These are phyloP conservation scores for Odocoileus hemionus DNA, from an alignment of 2,113 vertebrate genomes.

Conservation along the genomic window DNA sequence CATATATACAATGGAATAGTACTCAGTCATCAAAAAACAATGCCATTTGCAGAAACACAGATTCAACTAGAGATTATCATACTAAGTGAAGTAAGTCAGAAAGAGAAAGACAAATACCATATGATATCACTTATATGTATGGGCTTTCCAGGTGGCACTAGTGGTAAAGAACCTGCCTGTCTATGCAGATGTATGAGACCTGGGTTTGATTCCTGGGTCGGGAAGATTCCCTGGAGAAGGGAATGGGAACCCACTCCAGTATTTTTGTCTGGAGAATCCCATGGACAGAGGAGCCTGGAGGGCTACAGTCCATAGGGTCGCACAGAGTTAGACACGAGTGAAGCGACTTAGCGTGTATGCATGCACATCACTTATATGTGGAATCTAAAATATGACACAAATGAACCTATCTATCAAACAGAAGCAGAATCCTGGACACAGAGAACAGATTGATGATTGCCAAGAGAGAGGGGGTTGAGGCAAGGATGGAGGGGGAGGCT, in stretches of 20 bases:
- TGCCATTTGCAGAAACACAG: neutral
- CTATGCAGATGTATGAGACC: neutral
- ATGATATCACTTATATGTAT: neutral
- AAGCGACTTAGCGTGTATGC: neutral
- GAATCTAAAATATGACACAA: neutral
- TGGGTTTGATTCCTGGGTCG: neutral
- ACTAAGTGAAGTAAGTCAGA: neutral
- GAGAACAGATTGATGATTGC: neutral
- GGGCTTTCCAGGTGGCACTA: neutral
- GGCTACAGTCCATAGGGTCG: rapidly evolving
- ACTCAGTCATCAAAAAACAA: neutral
- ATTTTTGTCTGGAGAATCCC: neutral
- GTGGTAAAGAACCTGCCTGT: neutral
- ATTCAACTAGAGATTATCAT: neutral
- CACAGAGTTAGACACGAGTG: neutral
- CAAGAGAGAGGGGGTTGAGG: neutral
- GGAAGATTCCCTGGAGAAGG: neutral
- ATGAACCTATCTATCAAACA: neutral
- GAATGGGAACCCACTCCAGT: neutral
- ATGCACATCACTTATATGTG: neutral
- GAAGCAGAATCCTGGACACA: neutral
- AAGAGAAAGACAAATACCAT: neutral
- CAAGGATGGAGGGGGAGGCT: neutral
- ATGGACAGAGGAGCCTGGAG: neutral
- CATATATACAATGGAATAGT: neutral